These are phyloP conservation scores for Eueides isabella DNA, from an alignment of 1,140 invertebrate species.

Conservation along the genomic window DNA sequence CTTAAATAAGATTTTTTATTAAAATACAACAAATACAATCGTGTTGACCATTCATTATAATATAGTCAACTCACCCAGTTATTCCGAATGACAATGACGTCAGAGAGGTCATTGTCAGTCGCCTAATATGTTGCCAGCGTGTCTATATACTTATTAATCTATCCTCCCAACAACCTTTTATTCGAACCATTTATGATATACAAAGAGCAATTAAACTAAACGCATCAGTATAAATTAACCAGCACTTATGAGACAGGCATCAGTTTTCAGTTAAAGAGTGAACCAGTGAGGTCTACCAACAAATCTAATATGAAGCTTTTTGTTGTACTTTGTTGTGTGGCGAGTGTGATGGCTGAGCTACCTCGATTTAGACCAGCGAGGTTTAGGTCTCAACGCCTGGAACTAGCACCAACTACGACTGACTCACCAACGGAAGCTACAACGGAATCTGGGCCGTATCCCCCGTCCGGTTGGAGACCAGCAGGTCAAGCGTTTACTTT, in stretches of 20 bases:
- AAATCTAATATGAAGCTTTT: slow-evolving; percentile 59
- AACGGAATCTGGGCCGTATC: slow-evolving; percentile 54
- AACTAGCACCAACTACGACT: slow-evolving; percentile 66
- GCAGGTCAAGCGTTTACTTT: slow-evolving; percentile 67
- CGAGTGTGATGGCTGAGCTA: slow-evolving; percentile 58
- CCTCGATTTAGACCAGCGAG: slow-evolving; percentile 73
- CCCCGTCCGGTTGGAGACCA: slow-evolving; percentile 75
- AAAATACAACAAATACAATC: background rate
- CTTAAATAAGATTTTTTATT: too few species aligned
- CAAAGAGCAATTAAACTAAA: slow-evolving; percentile 67
- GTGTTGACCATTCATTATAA: background rate
- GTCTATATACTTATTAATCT: slow-evolving; percentile 34
- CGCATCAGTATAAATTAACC: slow-evolving; percentile 61
- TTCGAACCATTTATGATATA: slow-evolving; percentile 68
- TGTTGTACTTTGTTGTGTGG: slow-evolving; percentile 51
- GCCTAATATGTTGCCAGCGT: slow-evolving; percentile 48
- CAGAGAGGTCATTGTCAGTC: slow-evolving; percentile 58
- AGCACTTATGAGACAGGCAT: slow-evolving; percentile 14
- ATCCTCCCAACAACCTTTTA: slow-evolving; percentile 47
- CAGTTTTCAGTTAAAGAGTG: slow-evolving; percentile 21
- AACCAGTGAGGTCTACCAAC: background rate
- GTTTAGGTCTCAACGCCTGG: slow-evolving; percentile 67
- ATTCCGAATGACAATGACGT: slow-evolving; percentile 41
- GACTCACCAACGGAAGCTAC: slow-evolving; percentile 58
- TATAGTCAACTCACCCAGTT: slow-evolving; percentile 8